Base-by-base conservation (phyloP, 2,888 invertebrate species). In the Drosophila anomalipes region DNA sequence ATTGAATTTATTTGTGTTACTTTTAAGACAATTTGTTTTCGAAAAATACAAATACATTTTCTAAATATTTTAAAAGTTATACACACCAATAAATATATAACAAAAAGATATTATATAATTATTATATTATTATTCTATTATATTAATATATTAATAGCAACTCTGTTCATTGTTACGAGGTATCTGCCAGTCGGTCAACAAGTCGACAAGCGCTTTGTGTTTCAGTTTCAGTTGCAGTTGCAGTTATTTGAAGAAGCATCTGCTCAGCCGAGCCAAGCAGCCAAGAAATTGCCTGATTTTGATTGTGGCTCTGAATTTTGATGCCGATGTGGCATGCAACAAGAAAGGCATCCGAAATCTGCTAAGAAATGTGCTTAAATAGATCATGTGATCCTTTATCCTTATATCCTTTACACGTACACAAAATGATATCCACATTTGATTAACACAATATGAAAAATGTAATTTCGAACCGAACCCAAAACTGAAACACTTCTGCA, bases 201-300 rank as follows among this genome's bases (percentile, higher is more conserved):
- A 9, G 14, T 12, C 0, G 28, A 14, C 2, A n/a, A 28, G 1
- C 5, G n/a, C 6, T 41, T 63, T 56, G 53, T 53, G 28, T 19
- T 57, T 35, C 30, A 32, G 28, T 63, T 56, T 6, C 37, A 35
- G 35, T 35, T 35, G 6, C 37, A 35, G 35, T 35, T 14, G 39
- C 37, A 32, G 44, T 30, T 33, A 19, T 41, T 53, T 61, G 37
- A 52, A 60, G 37, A 59, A 70, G 63, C 73, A 73, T 72, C 73
- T 73, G 59, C 33, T 54, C 30, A 44, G 72, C 39, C 39, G 51
- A 49, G 64, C 22, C 22, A 63, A 37, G 54, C 63, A 67, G 41
- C 35, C 37, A 69, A 73, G 61, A 57, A 65, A 62, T 57, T 70
- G 74, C 54, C 56, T 47, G 70, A 60, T 64, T 74, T 77, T 60